Evolutionary conservation across 1,140 invertebrate genomes (phyloP).

Genomic region (Apis cerana): DNA sequence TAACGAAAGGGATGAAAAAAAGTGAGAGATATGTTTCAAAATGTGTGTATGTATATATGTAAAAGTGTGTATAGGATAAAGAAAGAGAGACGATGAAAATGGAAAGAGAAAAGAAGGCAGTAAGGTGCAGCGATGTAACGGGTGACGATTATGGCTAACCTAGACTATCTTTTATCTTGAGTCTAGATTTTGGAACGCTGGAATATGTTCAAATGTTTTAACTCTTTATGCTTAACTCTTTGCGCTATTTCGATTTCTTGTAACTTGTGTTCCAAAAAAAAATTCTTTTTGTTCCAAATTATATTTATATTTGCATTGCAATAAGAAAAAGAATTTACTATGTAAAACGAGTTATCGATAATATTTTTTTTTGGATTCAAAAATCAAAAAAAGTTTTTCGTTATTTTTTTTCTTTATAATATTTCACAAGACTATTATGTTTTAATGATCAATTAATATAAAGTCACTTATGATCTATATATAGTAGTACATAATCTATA

Average conservation of each 20-base stretch:
- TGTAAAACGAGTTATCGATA: too few relatives aligned
- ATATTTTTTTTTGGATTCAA: too few relatives aligned
- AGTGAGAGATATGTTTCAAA: not conserved
- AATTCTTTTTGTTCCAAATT: not conserved
- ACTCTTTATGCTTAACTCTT: conserved; percentile 37
- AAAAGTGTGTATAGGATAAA: not conserved
- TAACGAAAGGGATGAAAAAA: not conserved
- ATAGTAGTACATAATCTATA: too few relatives aligned
- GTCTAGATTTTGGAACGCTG: conserved; percentile 52
- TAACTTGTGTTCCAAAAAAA: not conserved
- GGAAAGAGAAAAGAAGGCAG: conserved; percentile 11
- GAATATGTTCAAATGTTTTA: conserved; percentile 31
- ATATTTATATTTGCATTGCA: not conserved
- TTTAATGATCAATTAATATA: too few relatives aligned
- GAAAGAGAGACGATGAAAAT: not conserved
- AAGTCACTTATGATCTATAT: too few relatives aligned
- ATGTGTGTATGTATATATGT: too few relatives aligned
- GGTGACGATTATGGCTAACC: conserved; percentile 73
- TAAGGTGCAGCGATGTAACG: conserved; percentile 62
- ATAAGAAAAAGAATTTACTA: too few relatives aligned
- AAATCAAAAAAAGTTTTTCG: too few relatives aligned
- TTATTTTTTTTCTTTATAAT: too few relatives aligned
- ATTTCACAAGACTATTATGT: too few relatives aligned
- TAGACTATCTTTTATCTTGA: conserved; percentile 68
- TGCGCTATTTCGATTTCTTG: conserved; percentile 16